Percentiles rank a stretch among this genome's conserved stretches.
These are phyloP conservation scores for Corydoras sp. DNA, from an alignment of 2,113 vertebrate species.

Conservation along the genomic window DNA sequence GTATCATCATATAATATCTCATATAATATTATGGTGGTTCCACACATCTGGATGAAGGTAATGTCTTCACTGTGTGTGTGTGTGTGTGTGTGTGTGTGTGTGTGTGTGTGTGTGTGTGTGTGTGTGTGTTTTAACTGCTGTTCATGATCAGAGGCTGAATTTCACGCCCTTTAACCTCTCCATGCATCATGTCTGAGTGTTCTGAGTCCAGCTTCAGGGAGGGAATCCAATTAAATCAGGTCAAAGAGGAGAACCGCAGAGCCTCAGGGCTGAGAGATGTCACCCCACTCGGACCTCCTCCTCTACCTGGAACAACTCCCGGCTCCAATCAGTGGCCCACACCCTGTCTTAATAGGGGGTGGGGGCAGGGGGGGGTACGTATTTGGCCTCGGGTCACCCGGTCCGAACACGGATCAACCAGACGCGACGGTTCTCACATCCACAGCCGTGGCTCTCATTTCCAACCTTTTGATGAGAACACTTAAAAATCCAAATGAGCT, in stretches of 20 bases:
- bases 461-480: slow-evolving; percentile 43
- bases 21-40: too few relatives aligned
- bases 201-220: slow-evolving; percentile 18
- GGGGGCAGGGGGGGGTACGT: neutral
- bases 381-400: slow-evolving; percentile 24
- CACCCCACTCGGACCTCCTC: slow-evolving; percentile 44
- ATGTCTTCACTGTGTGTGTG: too few relatives aligned
- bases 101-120: too few relatives aligned
- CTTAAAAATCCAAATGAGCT: slow-evolving; percentile 62
- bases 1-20: too few relatives aligned
- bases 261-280: slow-evolving; percentile 19
- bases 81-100: too few relatives aligned
- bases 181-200: neutral
- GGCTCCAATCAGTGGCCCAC: slow-evolving; percentile 52
- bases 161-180: neutral
- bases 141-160: neutral
- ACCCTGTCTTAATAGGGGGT: slow-evolving; percentile 29
- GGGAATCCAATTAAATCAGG: slow-evolving; percentile 35
- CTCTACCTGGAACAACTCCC: slow-evolving; percentile 45
- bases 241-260: slow-evolving; percentile 25
- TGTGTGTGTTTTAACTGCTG: too few relatives aligned
- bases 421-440: slow-evolving; percentile 12
- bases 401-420: slow-evolving; percentile 9
- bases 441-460: slow-evolving; percentile 20
- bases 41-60: too few relatives aligned